phyloP scores from a whole-genome alignment of 2,113 vertebrate genomes.

The Nothobranchius furzeri region DNA sequence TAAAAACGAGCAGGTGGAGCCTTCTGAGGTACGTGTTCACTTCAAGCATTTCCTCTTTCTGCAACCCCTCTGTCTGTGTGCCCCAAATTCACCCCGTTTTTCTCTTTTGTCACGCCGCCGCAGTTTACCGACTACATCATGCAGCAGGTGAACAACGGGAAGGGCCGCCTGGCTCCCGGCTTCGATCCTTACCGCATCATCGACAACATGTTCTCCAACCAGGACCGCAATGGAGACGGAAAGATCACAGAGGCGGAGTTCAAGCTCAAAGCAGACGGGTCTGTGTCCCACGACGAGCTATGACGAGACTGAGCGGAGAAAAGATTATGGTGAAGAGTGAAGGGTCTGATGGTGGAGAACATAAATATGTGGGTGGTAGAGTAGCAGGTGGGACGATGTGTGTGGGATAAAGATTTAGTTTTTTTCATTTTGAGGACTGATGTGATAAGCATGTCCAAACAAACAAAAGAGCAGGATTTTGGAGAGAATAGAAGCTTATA shows the following conservation, averaged over 20 bases:
- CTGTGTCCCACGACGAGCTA: slow-evolving; percentile 88
- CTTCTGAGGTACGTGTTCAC: slow-evolving; percentile 84
- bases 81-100: neutral
- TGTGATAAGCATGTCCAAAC: slow-evolving; percentile 5
- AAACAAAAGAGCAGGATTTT: neutral
- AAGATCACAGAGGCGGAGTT: slow-evolving; percentile 92
- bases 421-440: slow-evolving; percentile 23
- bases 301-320: slow-evolving; percentile 68
- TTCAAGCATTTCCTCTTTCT: neutral
- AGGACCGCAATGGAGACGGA: slow-evolving; percentile 93
- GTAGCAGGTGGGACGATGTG: neutral
- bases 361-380: slow-evolving; percentile 25
- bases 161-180: slow-evolving; percentile 93
- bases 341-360: slow-evolving; percentile 34
- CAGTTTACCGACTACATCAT: slow-evolving; percentile 95
- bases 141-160: slow-evolving; percentile 88
- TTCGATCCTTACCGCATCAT: slow-evolving; percentile 91
- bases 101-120: neutral
- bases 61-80: too few species aligned
- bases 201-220: slow-evolving; percentile 96
- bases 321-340: slow-evolving; percentile 27
- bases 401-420: slow-evolving; percentile 1
- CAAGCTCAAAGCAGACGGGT: slow-evolving; percentile 93
- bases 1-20: slow-evolving; percentile 81
- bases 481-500: neutral